These are phyloP conservation scores for Pseudolycoriella hygida DNA, from an alignment of 2,888 invertebrate species.

Conservation along the genomic window DNA sequence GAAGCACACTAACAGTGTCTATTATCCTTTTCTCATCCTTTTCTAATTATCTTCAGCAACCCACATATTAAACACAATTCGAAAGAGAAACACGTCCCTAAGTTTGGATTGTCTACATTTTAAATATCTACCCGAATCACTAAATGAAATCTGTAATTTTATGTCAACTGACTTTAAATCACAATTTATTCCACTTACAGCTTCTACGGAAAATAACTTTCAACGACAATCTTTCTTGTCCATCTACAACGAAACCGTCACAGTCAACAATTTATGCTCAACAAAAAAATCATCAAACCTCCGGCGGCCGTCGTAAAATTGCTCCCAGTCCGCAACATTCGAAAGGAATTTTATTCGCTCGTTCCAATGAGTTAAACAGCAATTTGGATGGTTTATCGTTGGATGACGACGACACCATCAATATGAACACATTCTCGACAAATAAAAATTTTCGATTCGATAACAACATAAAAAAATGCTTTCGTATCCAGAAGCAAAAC, in stretches of 20 bases:
- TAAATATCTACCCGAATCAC: too few relatives aligned
- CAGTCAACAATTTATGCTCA: conserved; percentile 7
- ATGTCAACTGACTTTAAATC: too few relatives aligned
- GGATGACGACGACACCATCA: background rate
- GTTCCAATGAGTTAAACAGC: background rate
- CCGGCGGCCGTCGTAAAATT: background rate
- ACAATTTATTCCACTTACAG: conserved; percentile 6
- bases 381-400: background rate
- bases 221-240: conserved; percentile 2
- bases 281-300: conserved; percentile 6
- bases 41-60: too few relatives aligned
- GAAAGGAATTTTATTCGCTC: conserved; percentile 5
- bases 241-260: background rate
- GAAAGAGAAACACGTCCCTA: too few relatives aligned
- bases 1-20: too few relatives aligned
- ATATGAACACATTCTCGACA: background rate
- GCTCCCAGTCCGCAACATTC: conserved; percentile 7
- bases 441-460: background rate
- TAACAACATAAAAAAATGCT: background rate
- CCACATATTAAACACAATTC: too few relatives aligned
- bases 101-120: too few relatives aligned
- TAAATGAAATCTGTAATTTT: too few relatives aligned
- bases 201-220: conserved; percentile 10
- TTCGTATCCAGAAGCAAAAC: background rate
- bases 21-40: too few relatives aligned